Conservation (phyloP, 1,140 invertebrate genomes). For the Radopholus similis region DNA sequence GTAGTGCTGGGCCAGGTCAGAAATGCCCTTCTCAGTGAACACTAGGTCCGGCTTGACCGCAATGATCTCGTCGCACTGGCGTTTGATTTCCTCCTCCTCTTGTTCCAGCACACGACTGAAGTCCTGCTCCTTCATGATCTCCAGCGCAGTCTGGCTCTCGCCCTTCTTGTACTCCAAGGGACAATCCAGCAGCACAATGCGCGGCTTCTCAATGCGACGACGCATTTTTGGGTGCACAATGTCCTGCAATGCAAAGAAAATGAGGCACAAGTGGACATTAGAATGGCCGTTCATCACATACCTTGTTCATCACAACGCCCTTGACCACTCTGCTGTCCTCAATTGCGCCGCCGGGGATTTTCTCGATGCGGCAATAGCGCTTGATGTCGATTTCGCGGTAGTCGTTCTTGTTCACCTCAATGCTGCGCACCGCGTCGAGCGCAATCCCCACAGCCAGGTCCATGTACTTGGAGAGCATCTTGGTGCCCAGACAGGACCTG, state of each 20-base stretch:
- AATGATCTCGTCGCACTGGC: conserved; percentile 89
- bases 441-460: conserved; percentile 92
- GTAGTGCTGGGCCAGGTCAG: conserved; percentile 71
- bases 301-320: conserved; percentile 95
- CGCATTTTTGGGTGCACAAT: conserved; percentile 96
- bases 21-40: conserved; percentile 96
- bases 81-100: conserved; percentile 90
- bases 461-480: conserved; percentile 90
- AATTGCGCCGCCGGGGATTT: conserved; percentile 90
- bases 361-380: conserved; percentile 94
- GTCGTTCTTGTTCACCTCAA: conserved; percentile 81
- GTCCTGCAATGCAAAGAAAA: conserved; percentile 64
- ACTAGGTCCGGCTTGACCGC: conserved; percentile 89
- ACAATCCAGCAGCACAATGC: conserved; percentile 90
- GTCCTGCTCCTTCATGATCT: conserved; percentile 89
- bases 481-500: conserved; percentile 92
- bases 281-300: background rate
- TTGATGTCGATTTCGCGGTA: conserved; percentile 92
- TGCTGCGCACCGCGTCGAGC: conserved; percentile 85
- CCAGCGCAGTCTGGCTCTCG: conserved; percentile 93
- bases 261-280: background rate
- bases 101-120: conserved; percentile 77
- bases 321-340: conserved; percentile 89
- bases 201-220: conserved; percentile 87
- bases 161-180: conserved; percentile 97